These are phyloP conservation scores for Mareca strepera DNA, from an alignment of 2,797 vertebrate genomes.

Conservation along the genomic window DNA sequence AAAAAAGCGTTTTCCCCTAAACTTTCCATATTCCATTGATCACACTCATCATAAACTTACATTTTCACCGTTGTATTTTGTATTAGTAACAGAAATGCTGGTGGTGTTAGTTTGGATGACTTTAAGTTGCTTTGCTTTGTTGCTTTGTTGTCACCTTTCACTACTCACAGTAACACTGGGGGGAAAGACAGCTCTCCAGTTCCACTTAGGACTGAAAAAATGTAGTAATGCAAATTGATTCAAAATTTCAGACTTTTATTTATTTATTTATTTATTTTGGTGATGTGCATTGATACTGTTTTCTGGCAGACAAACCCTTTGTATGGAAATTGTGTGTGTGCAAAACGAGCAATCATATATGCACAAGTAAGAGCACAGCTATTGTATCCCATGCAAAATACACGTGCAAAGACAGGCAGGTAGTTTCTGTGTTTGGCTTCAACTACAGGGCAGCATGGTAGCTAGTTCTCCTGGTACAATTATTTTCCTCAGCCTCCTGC, in stretches of 20 bases:
- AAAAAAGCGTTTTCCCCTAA: not conserved
- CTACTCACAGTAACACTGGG: not conserved
- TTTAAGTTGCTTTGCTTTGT: not conserved
- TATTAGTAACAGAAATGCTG: not conserved
- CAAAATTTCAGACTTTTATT: not conserved
- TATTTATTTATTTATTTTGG: not conserved
- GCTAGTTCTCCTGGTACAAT: not conserved
- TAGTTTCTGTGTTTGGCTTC: not conserved
- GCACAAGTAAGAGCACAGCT: not conserved
- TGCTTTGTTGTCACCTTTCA: not conserved
- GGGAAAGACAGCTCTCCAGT: not conserved
- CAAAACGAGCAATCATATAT: not conserved
- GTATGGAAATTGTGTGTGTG: not conserved
- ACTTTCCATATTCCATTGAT: not conserved
- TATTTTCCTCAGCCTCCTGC: not conserved
- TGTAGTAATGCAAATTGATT: not conserved
- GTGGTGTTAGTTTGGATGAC: not conserved
- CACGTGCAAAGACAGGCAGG: accelerated
- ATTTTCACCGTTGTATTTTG: not conserved
- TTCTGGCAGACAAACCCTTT: accelerated
- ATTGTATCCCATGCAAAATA: not conserved
- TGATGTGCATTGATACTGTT: not conserved
- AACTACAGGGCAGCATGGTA: not conserved
- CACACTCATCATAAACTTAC: not conserved
- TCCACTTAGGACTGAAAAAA: not conserved